These are phyloP conservation scores for Pogonocichla stellata DNA, from an alignment of 2,113 vertebrate genomes.

Conservation along the genomic window DNA sequence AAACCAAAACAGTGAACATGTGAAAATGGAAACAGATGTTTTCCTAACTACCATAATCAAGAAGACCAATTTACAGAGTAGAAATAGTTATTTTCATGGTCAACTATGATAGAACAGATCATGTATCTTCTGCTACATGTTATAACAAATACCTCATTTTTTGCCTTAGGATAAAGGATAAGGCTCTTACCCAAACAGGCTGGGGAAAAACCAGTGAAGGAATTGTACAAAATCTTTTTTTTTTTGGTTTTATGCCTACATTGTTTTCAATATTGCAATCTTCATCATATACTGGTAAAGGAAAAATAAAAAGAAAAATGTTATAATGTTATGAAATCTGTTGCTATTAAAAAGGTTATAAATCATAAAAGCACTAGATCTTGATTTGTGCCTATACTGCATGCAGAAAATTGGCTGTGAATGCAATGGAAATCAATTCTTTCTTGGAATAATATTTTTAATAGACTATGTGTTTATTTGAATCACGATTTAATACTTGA, in stretches of 20 bases:
- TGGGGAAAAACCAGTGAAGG: background rate
- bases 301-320: background rate
- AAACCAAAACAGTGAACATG: background rate
- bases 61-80: background rate
- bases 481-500: background rate
- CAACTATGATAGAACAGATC: background rate
- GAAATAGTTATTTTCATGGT: background rate
- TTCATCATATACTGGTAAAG: background rate
- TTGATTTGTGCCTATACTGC: background rate
- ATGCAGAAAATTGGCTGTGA: background rate
- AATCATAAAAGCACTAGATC: background rate
- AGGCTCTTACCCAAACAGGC: background rate
- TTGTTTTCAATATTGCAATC: background rate
- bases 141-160: background rate
- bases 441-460: background rate
- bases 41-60: background rate
- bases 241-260: background rate
- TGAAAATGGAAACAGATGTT: background rate
- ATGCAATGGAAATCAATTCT: background rate
- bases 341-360: background rate
- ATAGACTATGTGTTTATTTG: background rate
- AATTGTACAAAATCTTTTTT: background rate
- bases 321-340: background rate
- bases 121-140: background rate
- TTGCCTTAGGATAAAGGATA: background rate